Evolutionary conservation across 2,797 vertebrate genomes (phyloP).

Genomic region (Pterois miles): DNA sequence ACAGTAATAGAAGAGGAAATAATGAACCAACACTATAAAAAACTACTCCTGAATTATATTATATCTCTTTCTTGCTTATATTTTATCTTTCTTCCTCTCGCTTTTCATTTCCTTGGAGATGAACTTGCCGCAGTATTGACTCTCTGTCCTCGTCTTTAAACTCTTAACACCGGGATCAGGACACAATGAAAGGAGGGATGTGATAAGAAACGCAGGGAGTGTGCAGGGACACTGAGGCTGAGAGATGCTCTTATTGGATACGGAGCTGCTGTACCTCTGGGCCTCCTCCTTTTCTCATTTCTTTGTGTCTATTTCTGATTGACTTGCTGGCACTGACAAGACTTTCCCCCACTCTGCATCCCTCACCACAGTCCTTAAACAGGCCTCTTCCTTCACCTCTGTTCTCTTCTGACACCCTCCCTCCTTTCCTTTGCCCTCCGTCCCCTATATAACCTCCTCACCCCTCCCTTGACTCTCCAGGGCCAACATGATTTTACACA

Average conservation of each 20-base stretch:
- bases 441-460: background rate
- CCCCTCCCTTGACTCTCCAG: background rate
- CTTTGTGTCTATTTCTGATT: conserved; percentile 33
- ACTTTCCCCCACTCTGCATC: background rate
- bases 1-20: background rate
- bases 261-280: conserved; percentile 13
- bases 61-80: background rate
- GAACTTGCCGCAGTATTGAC: background rate
- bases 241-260: conserved; percentile 41
- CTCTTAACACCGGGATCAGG: conserved; percentile 45
- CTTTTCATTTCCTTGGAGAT: conserved; percentile 50
- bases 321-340: conserved; percentile 21
- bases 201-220: conserved; percentile 16
- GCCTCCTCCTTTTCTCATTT: background rate
- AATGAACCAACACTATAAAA: background rate
- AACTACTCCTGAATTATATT: background rate
- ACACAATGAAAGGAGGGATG: conserved; percentile 32
- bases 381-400: conserved; percentile 4
- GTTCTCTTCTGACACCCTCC: conserved; percentile 3
- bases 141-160: conserved; percentile 33
- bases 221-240: conserved; percentile 4
- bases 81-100: background rate
- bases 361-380: background rate
- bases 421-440: background rate
- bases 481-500: background rate